Percentiles rank a stretch among this genome's conserved stretches.
Conservation (phyloP, 2,113 vertebrate genomes). For the Turdus rufiventris region DNA sequence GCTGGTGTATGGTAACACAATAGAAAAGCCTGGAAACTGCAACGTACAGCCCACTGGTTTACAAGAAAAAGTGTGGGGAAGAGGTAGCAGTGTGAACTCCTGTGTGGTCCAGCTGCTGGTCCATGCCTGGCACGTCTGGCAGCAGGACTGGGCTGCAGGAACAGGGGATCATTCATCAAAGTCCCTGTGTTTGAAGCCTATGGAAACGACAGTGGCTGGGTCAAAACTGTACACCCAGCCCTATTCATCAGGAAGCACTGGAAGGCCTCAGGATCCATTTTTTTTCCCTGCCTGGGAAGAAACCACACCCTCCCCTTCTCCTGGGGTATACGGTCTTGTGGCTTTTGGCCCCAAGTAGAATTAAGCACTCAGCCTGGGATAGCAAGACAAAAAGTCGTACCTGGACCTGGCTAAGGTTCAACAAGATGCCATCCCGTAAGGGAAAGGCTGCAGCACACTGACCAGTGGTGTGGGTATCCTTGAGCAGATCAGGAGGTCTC, state of each 20-base stretch:
- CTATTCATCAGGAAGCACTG: background rate
- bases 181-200: background rate
- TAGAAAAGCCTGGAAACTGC: background rate
- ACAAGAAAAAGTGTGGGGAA: background rate
- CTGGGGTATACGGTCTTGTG: background rate
- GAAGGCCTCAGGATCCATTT: background rate
- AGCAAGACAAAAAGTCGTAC: background rate
- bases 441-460: background rate
- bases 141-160: background rate
- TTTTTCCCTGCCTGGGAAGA: background rate
- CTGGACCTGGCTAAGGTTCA: background rate
- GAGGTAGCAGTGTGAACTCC: background rate
- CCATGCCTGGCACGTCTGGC: rapidly evolving
- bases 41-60: background rate
- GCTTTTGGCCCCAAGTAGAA: background rate
- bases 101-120: background rate
- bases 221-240: background rate
- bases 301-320: background rate
- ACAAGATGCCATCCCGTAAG: background rate
- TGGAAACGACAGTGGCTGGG: background rate
- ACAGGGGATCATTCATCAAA: background rate
- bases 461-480: background rate
- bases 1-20: background rate
- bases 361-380: background rate
- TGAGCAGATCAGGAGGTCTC: background rate